Base-by-base conservation (phyloP, 2,888 invertebrate genomes). In the Pherbina coryleti region DNA sequence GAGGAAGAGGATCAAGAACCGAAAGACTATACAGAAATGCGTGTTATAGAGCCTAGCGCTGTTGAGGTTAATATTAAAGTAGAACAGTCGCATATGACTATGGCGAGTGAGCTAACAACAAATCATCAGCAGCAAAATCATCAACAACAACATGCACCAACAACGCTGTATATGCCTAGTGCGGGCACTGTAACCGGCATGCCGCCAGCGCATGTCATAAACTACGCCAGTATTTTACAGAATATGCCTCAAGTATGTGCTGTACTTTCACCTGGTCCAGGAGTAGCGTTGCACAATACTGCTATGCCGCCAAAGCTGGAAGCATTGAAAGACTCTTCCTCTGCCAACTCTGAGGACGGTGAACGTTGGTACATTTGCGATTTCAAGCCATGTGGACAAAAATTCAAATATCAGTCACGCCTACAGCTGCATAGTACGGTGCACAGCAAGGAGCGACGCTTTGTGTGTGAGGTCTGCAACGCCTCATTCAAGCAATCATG, bases 351-450 rank as follows among this genome's bases (percentile, higher is more conserved):
- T 4, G 87, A 87, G 14, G 87, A 87, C 62, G 88, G 87, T 1
- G 87, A 87, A 74, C 87, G 87, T 55, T 87, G 87, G 87, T 87
- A 87, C 51, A 82, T 86, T 57, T 87, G 87, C 81, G 87, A 88
- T 74, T 85, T 83, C 74, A 85, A 85, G 51, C 84, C 84, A 22
- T 87, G 87, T 75, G 88, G 87, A 0, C 79, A 87, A 8, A 87
- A 87, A 76, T 87, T 87, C 66, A 87, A 87, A 79, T 87, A 87
- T 79, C 88, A 88, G 80, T 88, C 88, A 7, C 84, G 87, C 17
- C 84, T 87, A 78, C 87, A 88, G 72, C 80, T 87, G 79, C 87
- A 87, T 81, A 86, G 88, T 5, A 86, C 87, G 67, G 87, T 87
- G 76, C 87, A 87, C 73, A 87, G 87, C 81, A 87, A 87, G 81